These are phyloP conservation scores for Drosophila nr. fundita DNA, from an alignment of 2,888 invertebrate genomes.

Conservation along the genomic window DNA sequence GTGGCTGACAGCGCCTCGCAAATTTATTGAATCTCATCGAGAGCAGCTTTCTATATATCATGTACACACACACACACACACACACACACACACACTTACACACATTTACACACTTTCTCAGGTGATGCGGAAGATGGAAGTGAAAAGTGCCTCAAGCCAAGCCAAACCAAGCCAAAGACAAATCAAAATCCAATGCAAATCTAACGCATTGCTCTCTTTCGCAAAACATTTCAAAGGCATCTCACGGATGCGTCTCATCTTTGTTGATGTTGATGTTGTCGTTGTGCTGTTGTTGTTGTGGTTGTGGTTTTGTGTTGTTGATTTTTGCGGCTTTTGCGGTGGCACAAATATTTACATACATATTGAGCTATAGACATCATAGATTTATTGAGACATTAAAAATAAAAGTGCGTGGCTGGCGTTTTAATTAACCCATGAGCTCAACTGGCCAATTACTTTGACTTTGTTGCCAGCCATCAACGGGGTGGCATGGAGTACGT, in stretches of 20 bases:
- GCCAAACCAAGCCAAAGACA: conserved; percentile 18
- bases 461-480: conserved; percentile 19
- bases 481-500: conserved; percentile 6
- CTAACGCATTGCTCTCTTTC: conserved; percentile 17
- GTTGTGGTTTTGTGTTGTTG: background rate
- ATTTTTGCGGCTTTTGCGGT: conserved; percentile 69
- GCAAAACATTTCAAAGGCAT: conserved; percentile 77
- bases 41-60: conserved; percentile 57
- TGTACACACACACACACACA: background rate
- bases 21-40: conserved; percentile 77
- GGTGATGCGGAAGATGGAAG: conserved; percentile 61
- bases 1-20: conserved; percentile 67
- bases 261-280: background rate
- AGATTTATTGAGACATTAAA: conserved; percentile 50
- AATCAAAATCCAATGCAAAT: conserved; percentile 50
- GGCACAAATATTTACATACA: conserved; percentile 69
- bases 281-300: background rate
- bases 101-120: conserved; percentile 44
- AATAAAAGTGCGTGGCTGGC: conserved; percentile 69
- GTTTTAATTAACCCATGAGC: conserved; percentile 78
- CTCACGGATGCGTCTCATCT: conserved; percentile 70
- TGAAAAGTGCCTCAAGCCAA: conserved; percentile 55
- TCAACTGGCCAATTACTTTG: conserved; percentile 78
- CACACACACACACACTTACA: background rate
- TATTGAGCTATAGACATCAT: conserved; percentile 38